Conservation (phyloP, 1,140 invertebrate species). For the Saccostrea echinata region DNA sequence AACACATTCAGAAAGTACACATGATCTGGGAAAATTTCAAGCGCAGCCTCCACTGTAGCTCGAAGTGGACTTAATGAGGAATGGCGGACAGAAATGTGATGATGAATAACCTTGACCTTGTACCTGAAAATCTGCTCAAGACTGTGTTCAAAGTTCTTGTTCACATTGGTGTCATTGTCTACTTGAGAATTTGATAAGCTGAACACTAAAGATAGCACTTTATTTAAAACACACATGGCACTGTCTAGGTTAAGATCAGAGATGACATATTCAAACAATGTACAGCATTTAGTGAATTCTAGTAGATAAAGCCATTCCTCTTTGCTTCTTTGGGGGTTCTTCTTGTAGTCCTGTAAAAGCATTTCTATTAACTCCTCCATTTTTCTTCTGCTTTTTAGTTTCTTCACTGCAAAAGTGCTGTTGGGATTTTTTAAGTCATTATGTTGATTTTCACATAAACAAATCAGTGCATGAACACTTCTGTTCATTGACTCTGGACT, state of each 20-base stretch:
- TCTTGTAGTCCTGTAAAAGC: background rate
- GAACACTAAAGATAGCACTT: conserved; percentile 31
- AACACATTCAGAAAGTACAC: conserved; percentile 66
- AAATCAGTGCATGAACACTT: conserved; percentile 8
- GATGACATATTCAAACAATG: conserved; percentile 76
- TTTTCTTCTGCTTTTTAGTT: conserved; percentile 49
- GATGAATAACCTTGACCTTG: conserved; percentile 62
- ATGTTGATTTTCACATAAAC: conserved; percentile 31
- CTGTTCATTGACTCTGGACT: conserved; percentile 2
- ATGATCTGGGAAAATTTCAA: conserved; percentile 70
- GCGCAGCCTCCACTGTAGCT: conserved; percentile 59
- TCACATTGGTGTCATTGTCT: background rate
- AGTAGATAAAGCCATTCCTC: background rate
- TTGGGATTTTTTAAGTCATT: conserved; percentile 3
- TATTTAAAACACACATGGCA: conserved; percentile 64
- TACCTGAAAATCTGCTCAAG: conserved; percentile 51
- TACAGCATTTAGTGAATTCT: conserved; percentile 65
- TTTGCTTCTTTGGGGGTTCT: background rate
- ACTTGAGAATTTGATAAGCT: background rate
- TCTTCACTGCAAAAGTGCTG: background rate
- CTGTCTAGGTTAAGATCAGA: conserved; percentile 60
- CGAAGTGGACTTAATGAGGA: conserved; percentile 63
- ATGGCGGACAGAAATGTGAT: conserved; percentile 63
- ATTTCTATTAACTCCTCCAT: conserved; percentile 42
- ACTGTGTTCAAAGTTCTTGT: conserved; percentile 1